Base-by-base conservation (phyloP, 2,888 invertebrate species). In the Colostygia pectinataria region DNA sequence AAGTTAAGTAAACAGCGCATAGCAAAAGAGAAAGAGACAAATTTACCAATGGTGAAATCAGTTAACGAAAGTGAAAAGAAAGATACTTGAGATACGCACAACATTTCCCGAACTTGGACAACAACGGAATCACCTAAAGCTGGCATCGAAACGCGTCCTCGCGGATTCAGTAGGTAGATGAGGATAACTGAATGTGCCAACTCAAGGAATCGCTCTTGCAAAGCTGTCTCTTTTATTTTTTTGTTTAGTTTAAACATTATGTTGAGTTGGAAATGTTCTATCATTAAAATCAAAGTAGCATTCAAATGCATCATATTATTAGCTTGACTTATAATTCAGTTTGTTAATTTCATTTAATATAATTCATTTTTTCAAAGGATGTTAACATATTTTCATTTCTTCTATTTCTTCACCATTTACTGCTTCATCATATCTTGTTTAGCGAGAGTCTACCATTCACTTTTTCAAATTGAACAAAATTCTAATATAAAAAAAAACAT, bases 1-100 rank as follows among this genome's bases (percentile, higher is more conserved):
- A 93, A 92, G 66, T 94, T 95, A 73, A 93, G 94, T 65, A 94
- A 93, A 74, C 93, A 94, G 63, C 91, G 91, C 37, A 71, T 91
- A 36, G 90, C 90, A 9, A 92, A 91, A 61, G 90, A 88, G 36
- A 91, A 91, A 55, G 90, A 86, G 29, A 53, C 66, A 15, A 69
- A 68, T 40, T 63, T 77, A 9, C 60, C 71, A 37, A 58, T 68
- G 18, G 66, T 71, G 27, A 86, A 83, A 72, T 61, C 77, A 42
- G 72, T 87, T 24, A 84, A 68, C 59, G 88, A 88, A 68, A 83
- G 85, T 72, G 90, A 90, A 80, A 90, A 90, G 71, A 87, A 81
- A 81, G 90, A 90, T 72, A 90, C 90, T 78, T 90, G 90, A 90
- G 78, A 76, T 61, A 59, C 65, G 60, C 64, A 58, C 61, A 62